Percentiles rank a stretch among this genome's conserved stretches.
These are phyloP conservation scores for Hirtodrosophila trivittata DNA, from an alignment of 2,888 invertebrate species.

Conservation along the genomic window DNA sequence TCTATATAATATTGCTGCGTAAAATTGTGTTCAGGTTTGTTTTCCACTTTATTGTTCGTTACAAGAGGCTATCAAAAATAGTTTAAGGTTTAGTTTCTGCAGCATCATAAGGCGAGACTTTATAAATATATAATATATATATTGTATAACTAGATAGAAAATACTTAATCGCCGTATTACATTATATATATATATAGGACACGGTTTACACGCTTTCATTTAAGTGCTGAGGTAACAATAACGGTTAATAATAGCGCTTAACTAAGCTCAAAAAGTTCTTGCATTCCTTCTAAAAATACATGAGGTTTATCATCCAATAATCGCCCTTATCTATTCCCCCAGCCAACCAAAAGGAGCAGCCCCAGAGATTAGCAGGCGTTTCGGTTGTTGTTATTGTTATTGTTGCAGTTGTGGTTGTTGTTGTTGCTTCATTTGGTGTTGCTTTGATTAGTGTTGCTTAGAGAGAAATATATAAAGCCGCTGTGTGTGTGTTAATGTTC, in stretches of 20 bases:
- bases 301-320: conserved; percentile 14
- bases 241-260: conserved; percentile 54
- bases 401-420: background rate
- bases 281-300: conserved; percentile 37
- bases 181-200: conserved; percentile 28
- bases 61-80: conserved; percentile 66
- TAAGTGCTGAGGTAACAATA: conserved; percentile 55
- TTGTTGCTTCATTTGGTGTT: conserved; percentile 4
- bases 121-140: conserved; percentile 59
- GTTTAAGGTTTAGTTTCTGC: conserved; percentile 21
- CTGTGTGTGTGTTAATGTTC: conserved; percentile 13
- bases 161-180: conserved; percentile 35
- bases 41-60: conserved; percentile 25
- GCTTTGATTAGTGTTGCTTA: background rate
- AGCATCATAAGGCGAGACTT: conserved; percentile 23
- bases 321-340: conserved; percentile 3
- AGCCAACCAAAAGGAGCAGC: background rate
- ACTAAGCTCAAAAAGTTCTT: conserved; percentile 20
- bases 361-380: conserved; percentile 11
- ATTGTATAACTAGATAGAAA: conserved; percentile 39
- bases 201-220: conserved; percentile 51
- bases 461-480: background rate
- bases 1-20: conserved; percentile 16
- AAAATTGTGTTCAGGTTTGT: conserved; percentile 13
- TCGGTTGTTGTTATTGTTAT: background rate